These are phyloP conservation scores for Atlantisia rogersi DNA, from an alignment of 2,113 vertebrate genomes.

Conservation along the genomic window DNA sequence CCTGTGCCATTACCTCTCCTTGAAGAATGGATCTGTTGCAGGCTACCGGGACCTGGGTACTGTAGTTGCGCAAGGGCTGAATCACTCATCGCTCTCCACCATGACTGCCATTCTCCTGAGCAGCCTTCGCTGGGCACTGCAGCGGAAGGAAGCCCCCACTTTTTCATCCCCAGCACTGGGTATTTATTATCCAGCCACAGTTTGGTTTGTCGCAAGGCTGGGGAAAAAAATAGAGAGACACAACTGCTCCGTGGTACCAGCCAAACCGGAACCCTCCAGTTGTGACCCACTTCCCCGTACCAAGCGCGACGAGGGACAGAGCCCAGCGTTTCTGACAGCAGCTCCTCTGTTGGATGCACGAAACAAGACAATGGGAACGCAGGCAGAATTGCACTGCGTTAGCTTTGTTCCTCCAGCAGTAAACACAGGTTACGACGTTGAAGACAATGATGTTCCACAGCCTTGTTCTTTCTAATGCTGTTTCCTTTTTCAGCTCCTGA, in stretches of 20 bases:
- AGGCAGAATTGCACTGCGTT: background rate
- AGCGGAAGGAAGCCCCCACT: background rate
- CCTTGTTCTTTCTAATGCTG: background rate
- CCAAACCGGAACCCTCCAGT: background rate
- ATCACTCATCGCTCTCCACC: background rate
- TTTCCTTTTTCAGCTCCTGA: constrained; percentile 6
- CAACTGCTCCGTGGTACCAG: background rate
- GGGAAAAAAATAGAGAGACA: background rate
- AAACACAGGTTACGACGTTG: constrained; percentile 33
- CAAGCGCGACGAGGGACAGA: constrained; percentile 11
- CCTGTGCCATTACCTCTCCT: background rate
- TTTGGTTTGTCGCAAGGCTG: background rate
- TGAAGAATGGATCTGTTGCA: background rate
- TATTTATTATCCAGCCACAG: background rate
- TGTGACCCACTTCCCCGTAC: background rate
- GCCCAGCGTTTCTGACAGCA: background rate
- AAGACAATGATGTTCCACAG: constrained; percentile 38
- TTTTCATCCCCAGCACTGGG: rapidly evolving
- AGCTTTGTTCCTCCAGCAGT: constrained; percentile 32
- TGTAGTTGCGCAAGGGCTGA: background rate
- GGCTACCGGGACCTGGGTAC: background rate
- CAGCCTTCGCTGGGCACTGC: background rate
- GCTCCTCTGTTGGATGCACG: constrained; percentile 8
- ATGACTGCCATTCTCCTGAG: rapidly evolving
- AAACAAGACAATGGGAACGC: constrained; percentile 8